Base-by-base conservation (phyloP, 2,888 invertebrate species). In the Myathropa florea region DNA sequence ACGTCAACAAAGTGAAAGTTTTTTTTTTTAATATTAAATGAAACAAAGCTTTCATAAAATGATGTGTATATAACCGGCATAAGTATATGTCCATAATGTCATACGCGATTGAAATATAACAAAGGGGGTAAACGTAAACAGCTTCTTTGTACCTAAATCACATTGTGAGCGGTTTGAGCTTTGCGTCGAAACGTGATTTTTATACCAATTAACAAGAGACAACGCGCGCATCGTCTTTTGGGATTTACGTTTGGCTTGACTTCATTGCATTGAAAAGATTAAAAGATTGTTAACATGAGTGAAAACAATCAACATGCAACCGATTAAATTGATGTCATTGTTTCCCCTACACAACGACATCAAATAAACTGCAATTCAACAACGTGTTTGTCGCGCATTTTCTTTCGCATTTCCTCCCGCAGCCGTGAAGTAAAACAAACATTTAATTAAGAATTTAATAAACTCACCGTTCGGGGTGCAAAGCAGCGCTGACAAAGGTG, bases 141-240 rank as follows among this genome's bases (percentile, higher is more conserved):
- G 21, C 63, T 80, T 84, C 55, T 71, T 79, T 79, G 79, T 79
- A 65, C 21, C 53, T 53, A 63, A 59, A 39, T 64, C 68, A 63
- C 68, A 75, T 21, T 21, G 36, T 39, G 24, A 33, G 18, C 53
- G 18, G 70, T 46, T 71, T 24, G 64, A 64, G 70, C 64, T 71
- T 60, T 72, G 59, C 72, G 10, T 18, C 33, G 26, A 65, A 76
- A 80, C 84, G 80, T 84, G 84, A 80, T 76, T 80, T 76, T 65
- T 76, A 65, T 84, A 75, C 55, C 76, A 84, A 84, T 80, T 76
- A 83, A n/a, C n/a, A n/a, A n/a, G n/a, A n/a, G 60, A 26, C 36
- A 7, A 18, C 46, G 55, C 61, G 80, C 84, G 67, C 80, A 80
- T 75, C 80, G 60, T 83, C 83, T 79, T 80, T 76, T 55, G 61